Base-by-base conservation (phyloP, 2,797 vertebrate genomes). In the Sebastes diploproa region DNA sequence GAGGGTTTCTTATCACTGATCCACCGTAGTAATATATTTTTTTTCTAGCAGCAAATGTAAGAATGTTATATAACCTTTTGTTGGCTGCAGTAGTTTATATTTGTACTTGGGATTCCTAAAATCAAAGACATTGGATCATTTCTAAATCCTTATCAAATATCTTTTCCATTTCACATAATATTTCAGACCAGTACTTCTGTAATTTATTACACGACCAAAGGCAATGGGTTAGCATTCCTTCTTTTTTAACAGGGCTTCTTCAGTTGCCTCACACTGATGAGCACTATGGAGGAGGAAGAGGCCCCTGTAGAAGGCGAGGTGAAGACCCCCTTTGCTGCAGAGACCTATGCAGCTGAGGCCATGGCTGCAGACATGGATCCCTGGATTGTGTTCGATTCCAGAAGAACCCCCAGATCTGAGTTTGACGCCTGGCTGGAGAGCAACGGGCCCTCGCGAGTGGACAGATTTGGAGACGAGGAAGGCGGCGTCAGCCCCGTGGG, bases 331-430 rank as follows among this genome's bases (percentile, higher is more conserved):
- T 94, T 92, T 61, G 72, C 94, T 0, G 94, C 97, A 0, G 97
- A 98, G 55, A 92, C 92, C 23, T 92, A 96, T 38, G 97, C 97
- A 0, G 97, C 97, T 0, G 96, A 98, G 84, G 92, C 97, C 63
- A 95, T 98, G 97, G 97, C 97, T 0, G 97, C 97, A 0, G 97
- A 98, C 91, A 96, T 97, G 97, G 97, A 98, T 80, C 97, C 96
- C 32, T 98, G 97, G 97, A 96, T 97, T 34, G 90, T 95, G 42
- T 98, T 98, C 16, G 96, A 98, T 55, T 94, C 95, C 1, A 95
- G 96, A 3, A 95, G 83, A 69, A 97, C 95, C 0, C 96, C 97
- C 55, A 91, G 95, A 5, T 92, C 96, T 0, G 97, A 98, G 87
- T 97, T 98, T 36, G 94, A 96, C 7, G 86, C 90, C 80, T 98